Evolutionary conservation across 2,113 vertebrate genomes (phyloP).

Genomic region (Cyrtonyx montezumae): DNA sequence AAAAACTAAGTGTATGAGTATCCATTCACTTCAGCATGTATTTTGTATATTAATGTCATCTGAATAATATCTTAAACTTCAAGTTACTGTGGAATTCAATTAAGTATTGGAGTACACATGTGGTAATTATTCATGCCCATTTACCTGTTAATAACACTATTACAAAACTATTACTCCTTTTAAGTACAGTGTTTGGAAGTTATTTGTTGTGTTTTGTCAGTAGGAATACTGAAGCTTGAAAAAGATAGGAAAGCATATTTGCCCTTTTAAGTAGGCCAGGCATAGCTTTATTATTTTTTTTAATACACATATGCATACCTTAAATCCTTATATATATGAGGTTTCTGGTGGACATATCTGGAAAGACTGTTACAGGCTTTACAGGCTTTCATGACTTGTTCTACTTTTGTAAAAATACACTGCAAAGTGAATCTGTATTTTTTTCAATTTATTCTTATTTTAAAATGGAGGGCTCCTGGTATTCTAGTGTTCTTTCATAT

Average conservation of each 20-base stretch:
- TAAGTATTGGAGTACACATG: background rate
- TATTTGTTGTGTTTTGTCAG: background rate
- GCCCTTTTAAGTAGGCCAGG: background rate
- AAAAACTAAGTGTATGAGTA: background rate
- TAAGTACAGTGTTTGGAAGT: background rate
- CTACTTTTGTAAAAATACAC: background rate
- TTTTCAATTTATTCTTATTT: background rate
- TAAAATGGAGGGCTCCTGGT: background rate
- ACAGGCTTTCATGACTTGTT: background rate
- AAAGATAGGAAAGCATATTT: background rate
- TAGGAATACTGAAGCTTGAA: slow-evolving; percentile 16
- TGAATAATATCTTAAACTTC: slow-evolving; percentile 1
- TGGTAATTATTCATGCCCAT: background rate
- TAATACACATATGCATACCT: background rate
- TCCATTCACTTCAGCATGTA: background rate
- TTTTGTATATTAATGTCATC: background rate
- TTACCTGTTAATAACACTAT: slow-evolving; percentile 10
- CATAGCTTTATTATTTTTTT: background rate
- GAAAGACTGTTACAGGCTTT: background rate
- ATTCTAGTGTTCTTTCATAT: background rate
- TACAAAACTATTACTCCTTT: background rate
- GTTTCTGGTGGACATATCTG: background rate
- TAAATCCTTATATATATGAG: background rate
- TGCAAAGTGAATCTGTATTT: background rate
- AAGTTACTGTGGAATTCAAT: slow-evolving; percentile 1